Evolutionary conservation across 1,140 invertebrate genomes (phyloP).

Genomic region (Cecropterus lyciades): DNA sequence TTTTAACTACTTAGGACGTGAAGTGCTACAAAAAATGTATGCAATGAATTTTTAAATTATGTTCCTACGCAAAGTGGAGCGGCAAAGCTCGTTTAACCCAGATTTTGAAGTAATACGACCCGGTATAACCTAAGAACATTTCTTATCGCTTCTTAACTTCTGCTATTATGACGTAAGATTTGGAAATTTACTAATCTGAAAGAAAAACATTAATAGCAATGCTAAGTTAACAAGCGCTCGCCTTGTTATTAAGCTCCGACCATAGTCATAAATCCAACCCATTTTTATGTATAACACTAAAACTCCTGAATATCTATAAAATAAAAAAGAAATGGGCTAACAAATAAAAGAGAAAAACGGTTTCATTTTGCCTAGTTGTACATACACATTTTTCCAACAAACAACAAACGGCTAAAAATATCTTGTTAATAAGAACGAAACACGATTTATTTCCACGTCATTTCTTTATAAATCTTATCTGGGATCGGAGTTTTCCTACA

Average conservation of each 20-base stretch:
- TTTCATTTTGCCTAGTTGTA: no score
- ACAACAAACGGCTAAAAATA: slow-evolving; percentile 1
- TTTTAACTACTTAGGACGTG: neutral
- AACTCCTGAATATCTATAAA: no score
- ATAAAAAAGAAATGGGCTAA: no score
- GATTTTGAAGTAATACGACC: slow-evolving; percentile 23
- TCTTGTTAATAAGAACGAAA: slow-evolving; percentile 26
- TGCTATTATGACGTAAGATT: slow-evolving; percentile 1
- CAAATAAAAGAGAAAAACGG: no score
- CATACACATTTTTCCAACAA: neutral
- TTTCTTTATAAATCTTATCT: slow-evolving; percentile 38
- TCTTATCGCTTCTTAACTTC: slow-evolving; percentile 11
- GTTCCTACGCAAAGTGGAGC: slow-evolving; percentile 19
- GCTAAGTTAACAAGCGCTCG: no score
- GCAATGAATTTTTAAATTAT: slow-evolving; percentile 30
- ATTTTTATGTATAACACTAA: no score
- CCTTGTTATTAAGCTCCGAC: no score
- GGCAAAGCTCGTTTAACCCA: slow-evolving; percentile 24
- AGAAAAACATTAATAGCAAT: no score
- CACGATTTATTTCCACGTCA: slow-evolving; percentile 28
- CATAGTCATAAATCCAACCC: no score
- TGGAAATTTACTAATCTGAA: no score
- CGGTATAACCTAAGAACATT: slow-evolving; percentile 8
- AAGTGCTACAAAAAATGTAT: slow-evolving; percentile 10
- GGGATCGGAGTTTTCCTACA: slow-evolving; percentile 45